These are phyloP conservation scores for Choristoneura fumiferana DNA, from an alignment of 1,140 invertebrate genomes.

Conservation along the genomic window DNA sequence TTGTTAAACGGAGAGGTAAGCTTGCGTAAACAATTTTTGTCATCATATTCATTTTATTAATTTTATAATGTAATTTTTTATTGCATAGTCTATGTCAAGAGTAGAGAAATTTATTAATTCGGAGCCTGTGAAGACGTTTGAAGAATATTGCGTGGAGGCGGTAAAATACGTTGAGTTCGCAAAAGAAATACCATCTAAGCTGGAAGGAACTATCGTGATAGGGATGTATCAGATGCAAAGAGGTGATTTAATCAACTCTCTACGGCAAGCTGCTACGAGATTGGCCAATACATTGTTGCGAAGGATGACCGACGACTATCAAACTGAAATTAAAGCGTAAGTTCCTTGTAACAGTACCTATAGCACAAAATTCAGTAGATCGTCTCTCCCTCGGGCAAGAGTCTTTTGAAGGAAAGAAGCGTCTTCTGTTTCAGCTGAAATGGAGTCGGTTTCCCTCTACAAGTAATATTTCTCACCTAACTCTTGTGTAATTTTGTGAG, in stretches of 20 bases:
- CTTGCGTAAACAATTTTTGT: slow-evolving; percentile 18
- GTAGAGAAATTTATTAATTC: slow-evolving; percentile 85
- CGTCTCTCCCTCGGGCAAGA: too few species aligned
- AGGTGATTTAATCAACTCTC: slow-evolving; percentile 86
- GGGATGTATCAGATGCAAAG: slow-evolving; percentile 93
- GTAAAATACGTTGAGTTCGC: slow-evolving; percentile 83
- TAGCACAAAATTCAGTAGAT: too few species aligned
- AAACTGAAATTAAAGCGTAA: slow-evolving; percentile 87
- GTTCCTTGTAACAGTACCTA: slow-evolving; percentile 36
- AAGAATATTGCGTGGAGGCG: slow-evolving; percentile 83
- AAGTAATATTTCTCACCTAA: too few species aligned
- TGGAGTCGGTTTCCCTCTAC: too few species aligned
- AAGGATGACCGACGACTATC: slow-evolving; percentile 89
- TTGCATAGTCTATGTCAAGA: slow-evolving; percentile 76
- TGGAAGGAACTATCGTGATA: slow-evolving; percentile 84
- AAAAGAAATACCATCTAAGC: slow-evolving; percentile 81
- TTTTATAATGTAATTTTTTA: slow-evolving; percentile 26
- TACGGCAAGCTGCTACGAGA: slow-evolving; percentile 84
- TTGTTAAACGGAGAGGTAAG: slow-evolving; percentile 87
- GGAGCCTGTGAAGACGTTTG: slow-evolving; percentile 81
- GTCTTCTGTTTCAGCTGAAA: slow-evolving; percentile 12
- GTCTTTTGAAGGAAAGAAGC: too few species aligned
- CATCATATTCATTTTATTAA: slow-evolving; percentile 8
- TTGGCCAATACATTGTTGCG: slow-evolving; percentile 85
- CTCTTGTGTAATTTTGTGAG: too few species aligned